Conservation (phyloP, 2,888 invertebrate genomes). For the Pristionchus entomophagus region DNA sequence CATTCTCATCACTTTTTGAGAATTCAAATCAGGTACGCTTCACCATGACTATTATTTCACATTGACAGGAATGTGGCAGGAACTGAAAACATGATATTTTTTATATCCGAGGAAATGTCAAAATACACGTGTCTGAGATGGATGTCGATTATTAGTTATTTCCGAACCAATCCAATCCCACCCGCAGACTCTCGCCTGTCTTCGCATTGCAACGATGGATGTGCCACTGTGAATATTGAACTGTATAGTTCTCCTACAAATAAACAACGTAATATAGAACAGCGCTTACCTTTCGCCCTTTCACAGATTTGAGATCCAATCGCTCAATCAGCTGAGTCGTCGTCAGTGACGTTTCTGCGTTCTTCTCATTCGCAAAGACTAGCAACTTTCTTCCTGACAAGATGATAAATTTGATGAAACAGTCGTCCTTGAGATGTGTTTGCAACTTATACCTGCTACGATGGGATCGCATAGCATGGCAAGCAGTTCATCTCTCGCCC, state of each 20-base stretch:
- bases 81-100: not conserved
- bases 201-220: conserved; percentile 6
- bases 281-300: not conserved
- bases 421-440: too few species aligned
- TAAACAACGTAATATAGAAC: not conserved
- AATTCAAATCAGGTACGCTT: too few species aligned
- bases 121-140: too few species aligned
- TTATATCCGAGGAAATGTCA: not conserved
- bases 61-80: too few species aligned
- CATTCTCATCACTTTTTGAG: too few species aligned
- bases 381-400: not conserved
- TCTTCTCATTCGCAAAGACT: not conserved
- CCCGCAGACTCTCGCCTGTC: not conserved
- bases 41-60: too few species aligned
- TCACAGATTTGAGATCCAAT: not conserved
- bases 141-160: too few species aligned
- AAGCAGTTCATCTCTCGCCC: not conserved
- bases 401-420: not conserved
- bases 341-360: not conserved
- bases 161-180: not conserved
- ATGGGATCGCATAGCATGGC: not conserved
- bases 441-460: not conserved
- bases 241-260: not conserved
- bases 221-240: not conserved
- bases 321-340: not conserved